Base-by-base conservation (phyloP, 2,113 vertebrate species). In the Gadus chalcogrammus region DNA sequence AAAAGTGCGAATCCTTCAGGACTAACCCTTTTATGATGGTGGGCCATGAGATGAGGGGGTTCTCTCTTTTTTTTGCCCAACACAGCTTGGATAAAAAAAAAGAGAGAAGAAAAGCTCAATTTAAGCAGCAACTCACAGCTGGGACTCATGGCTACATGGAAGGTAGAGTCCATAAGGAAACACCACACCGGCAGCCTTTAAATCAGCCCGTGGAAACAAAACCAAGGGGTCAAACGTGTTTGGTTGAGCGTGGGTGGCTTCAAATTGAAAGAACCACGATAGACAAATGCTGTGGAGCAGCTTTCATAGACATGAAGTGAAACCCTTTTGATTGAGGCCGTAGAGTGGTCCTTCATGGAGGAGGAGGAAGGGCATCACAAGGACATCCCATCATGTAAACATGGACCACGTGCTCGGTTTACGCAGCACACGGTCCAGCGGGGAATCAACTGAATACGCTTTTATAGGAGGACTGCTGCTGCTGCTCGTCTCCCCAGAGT, bases 111-210 rank as follows among this genome's bases (percentile, higher is more conserved):
- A 65, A 65, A 76, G 17, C 68, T 42, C 75, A 63, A 78, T 85
- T 85, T 87, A 78, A 78, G 83, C 77, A 85, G 80, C 82, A 86
- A 89, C 87, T 88, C 84, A 86, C 88, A 86, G 87, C 88, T 89
- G 82, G 86, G 85, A 86, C 82, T 79, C 42, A 72, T 78, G 85
- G 78, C 77, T 74, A 77, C 83, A 85, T 84, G 85, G 87, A 82
- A 83, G 80, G 82, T 83, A 82, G 79, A 84, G 81, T 79, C 75
- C 79, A 83, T 83, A 79, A 89, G 84, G 83, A 88, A 88, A 85
- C 84, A 86, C 83, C 86, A 85, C 84, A 86, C 85, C 79, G 74
- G 84, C 81, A 69, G 80, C 82, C 82, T 13, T 87, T 89, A 86
- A 89, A 87, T 88, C 85, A 89, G 70, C 63, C 76, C 65, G 80